A percentile compares a stretch with the other conserved stretches of the same genome.
These are phyloP conservation scores for Drosophila nigrodunni DNA, from an alignment of 1,140 invertebrate species.

Conservation along the genomic window DNA sequence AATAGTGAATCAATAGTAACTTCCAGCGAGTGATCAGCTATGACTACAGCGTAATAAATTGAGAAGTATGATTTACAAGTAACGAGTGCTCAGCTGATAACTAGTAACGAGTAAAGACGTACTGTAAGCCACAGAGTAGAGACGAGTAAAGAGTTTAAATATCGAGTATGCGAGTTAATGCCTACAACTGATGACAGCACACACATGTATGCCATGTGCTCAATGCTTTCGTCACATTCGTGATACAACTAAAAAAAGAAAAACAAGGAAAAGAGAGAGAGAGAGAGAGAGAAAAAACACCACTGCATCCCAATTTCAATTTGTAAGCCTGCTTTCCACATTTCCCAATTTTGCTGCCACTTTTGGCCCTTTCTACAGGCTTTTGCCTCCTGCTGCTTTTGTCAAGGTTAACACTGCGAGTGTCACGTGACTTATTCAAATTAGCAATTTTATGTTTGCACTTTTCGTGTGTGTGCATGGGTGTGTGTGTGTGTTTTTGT, in stretches of 20 bases:
- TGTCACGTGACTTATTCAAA: constrained; percentile 80
- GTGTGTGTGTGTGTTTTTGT: constrained; percentile 9
- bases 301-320: constrained; percentile 36
- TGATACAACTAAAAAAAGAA: constrained; percentile 1
- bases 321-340: constrained; percentile 10
- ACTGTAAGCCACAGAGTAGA: no score
- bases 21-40: no score
- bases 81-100: not conserved
- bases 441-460: constrained; percentile 79
- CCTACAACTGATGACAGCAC: not conserved
- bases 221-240: constrained; percentile 24
- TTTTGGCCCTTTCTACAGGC: not conserved
- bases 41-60: no score
- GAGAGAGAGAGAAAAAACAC: not conserved
- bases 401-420: constrained; percentile 61
- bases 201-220: not conserved
- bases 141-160: not conserved
- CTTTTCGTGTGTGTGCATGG: constrained; percentile 45
- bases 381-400: constrained; percentile 11
- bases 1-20: no score
- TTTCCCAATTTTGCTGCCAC: not conserved
- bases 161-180: not conserved
- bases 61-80: not conserved
- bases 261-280: not conserved
- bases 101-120: not conserved